Conservation (phyloP, 2,797 vertebrate genomes). For the Hipposideros larvatus region DNA sequence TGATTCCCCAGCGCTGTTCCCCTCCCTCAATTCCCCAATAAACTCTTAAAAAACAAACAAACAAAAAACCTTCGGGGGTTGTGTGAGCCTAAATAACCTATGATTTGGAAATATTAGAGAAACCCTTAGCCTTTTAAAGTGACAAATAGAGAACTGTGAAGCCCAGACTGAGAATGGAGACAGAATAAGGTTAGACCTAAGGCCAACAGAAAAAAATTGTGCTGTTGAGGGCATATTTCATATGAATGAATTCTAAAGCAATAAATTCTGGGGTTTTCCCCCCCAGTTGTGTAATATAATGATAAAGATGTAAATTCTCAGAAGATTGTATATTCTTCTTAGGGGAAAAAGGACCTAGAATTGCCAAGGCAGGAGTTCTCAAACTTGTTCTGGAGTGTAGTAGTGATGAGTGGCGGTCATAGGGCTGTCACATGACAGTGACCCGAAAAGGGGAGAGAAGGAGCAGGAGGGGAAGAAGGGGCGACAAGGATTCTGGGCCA, state of each 20-base stretch:
- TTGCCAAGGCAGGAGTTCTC: neutral
- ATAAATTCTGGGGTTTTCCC: neutral
- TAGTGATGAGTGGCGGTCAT: neutral
- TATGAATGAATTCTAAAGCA: conserved; percentile 19
- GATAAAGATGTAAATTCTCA: neutral
- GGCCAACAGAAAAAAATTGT: neutral
- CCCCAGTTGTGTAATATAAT: neutral
- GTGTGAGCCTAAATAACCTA: neutral
- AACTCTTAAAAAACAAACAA: neutral
- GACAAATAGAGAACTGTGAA: neutral
- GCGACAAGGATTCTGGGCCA: neutral
- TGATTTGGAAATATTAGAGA: neutral
- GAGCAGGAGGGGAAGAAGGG: neutral
- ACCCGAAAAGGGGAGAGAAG: neutral
- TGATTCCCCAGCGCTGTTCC: no score
- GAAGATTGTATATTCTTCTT: neutral
- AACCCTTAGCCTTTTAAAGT: neutral
- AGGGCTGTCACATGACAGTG: neutral
- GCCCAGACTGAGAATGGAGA: neutral
- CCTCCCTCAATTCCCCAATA: no score
- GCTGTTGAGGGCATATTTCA: neutral
- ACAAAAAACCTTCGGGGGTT: neutral
- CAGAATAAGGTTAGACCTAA: neutral
- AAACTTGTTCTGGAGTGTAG: neutral
- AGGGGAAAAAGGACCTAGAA: neutral